Conservation (phyloP, 2,888 invertebrate species). For the Ryuthela nishihirai region DNA sequence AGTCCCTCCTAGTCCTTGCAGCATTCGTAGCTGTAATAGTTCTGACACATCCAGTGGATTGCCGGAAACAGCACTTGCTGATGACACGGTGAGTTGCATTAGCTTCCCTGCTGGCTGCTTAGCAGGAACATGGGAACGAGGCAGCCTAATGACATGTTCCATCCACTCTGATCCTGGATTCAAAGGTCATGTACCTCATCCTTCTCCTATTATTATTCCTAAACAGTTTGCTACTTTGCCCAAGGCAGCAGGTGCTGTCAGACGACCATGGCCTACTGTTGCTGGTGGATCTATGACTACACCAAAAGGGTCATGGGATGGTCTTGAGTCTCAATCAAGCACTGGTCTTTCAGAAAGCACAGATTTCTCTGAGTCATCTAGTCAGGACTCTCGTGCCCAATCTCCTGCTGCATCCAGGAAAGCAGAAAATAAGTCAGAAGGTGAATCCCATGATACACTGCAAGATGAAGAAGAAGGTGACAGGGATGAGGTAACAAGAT, state of each 20-base stretch:
- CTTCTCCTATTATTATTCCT: constrained; percentile 19
- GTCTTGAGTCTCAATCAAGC: constrained; percentile 34
- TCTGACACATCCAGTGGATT: constrained; percentile 8
- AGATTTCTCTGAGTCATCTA: constrained; percentile 35
- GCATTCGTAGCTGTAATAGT: constrained; percentile 19
- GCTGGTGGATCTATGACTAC: constrained; percentile 12
- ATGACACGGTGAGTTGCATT: constrained; percentile 28
- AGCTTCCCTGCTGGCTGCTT: constrained; percentile 17
- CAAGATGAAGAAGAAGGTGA: constrained; percentile 26
- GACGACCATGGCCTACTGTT: constrained; percentile 18
- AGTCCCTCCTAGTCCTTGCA: constrained; percentile 29
- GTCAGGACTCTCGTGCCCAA: constrained; percentile 28
- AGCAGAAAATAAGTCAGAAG: constrained; percentile 20
- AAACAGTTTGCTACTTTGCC: constrained; percentile 39
- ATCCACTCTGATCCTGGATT: constrained; percentile 9
- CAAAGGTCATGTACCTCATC: constrained; percentile 11
- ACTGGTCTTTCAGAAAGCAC: constrained; percentile 36
- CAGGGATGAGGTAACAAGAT: constrained; percentile 35
- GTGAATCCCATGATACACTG: constrained; percentile 20
- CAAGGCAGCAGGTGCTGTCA: constrained; percentile 24
- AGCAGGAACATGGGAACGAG: neutral
- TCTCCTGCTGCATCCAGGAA: constrained; percentile 28
- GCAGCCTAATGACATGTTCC: constrained; percentile 5
- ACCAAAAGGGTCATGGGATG: constrained; percentile 38
- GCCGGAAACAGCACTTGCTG: constrained; percentile 6